A percentile compares a stretch with the other conserved stretches of the same genome.
Conservation (phyloP, 1,140 invertebrate species). For the Trichoplusia ni region DNA sequence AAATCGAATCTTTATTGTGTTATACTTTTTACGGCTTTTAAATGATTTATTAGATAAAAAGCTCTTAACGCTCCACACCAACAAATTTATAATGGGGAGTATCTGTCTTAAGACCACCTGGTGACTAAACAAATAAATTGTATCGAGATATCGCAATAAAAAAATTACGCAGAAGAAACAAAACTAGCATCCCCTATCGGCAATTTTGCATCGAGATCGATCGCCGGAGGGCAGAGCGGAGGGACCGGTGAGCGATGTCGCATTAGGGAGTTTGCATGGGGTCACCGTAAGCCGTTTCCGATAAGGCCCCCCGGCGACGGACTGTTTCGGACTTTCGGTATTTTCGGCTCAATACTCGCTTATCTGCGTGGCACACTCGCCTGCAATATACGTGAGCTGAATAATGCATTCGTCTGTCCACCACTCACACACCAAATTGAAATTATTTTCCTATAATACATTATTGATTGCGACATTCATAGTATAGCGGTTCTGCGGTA, state of each 20-base stretch:
- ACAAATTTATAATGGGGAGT: not conserved
- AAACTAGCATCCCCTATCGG: constrained; percentile 64
- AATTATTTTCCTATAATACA: constrained; percentile 69
- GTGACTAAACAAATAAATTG: not conserved
- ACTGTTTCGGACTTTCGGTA: constrained; percentile 55
- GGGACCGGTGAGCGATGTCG: constrained; percentile 43
- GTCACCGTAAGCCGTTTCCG: constrained; percentile 80
- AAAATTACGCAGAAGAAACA: constrained; percentile 70
- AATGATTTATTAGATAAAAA: too few relatives aligned
- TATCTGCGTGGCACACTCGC: constrained; percentile 74
- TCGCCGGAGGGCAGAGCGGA: constrained; percentile 52
- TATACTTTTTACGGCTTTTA: too few relatives aligned
- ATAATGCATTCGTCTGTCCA: constrained; percentile 64
- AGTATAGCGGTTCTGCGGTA: not conserved
- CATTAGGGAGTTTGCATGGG: constrained; percentile 78
- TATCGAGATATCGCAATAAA: constrained; percentile 61
- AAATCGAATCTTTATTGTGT: too few relatives aligned
- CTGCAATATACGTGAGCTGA: constrained; percentile 67
- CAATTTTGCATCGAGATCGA: constrained; percentile 78
- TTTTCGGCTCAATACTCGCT: constrained; percentile 63
- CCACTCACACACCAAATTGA: constrained; percentile 66
- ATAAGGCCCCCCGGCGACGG: constrained; percentile 68
- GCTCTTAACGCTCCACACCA: too few relatives aligned
- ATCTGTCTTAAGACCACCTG: not conserved
- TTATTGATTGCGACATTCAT: constrained; percentile 40